Conservation (phyloP, 1,140 invertebrate genomes). For the Nasonia longicornis region DNA sequence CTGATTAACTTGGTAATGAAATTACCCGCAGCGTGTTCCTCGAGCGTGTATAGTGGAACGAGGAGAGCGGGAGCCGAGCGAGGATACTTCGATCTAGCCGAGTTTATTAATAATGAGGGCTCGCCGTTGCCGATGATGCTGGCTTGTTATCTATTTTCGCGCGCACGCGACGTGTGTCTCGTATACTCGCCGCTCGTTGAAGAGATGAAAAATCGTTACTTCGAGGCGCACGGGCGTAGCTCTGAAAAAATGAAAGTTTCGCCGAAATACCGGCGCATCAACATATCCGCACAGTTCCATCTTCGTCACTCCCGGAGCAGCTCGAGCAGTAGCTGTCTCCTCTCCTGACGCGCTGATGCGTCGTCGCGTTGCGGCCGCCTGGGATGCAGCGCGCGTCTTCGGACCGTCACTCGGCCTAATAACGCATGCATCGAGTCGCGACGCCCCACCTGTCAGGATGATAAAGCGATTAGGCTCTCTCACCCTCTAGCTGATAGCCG, state of each 20-base stretch:
- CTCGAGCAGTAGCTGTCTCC: not conserved
- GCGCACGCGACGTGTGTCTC: no score
- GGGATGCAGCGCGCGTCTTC: not conserved
- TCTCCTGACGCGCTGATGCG: not conserved
- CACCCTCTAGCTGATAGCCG: not conserved
- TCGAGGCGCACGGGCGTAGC: no score
- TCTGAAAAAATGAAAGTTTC: no score
- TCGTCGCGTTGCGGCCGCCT: slow-evolving; percentile 22
- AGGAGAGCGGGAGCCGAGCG: not conserved
- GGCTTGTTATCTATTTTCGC: not conserved
- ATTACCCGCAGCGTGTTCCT: slow-evolving; percentile 42
- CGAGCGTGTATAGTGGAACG: not conserved
- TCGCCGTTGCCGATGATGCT: not conserved
- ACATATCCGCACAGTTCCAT: slow-evolving; percentile 3
- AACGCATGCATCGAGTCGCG: slow-evolving; percentile 6
- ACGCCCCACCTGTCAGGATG: slow-evolving; percentile 19
- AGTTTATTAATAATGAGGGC: not conserved
- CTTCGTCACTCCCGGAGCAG: slow-evolving; percentile 2
- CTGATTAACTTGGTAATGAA: slow-evolving; percentile 58
- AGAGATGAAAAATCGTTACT: no score
- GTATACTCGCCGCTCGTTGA: no score
- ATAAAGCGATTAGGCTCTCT: slow-evolving; percentile 31
- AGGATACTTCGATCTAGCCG: not conserved
- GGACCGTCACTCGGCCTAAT: slow-evolving; percentile 18
- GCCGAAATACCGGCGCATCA: not conserved